phyloP scores from a whole-genome alignment of 2,888 invertebrate species.

The Alcis repandata region DNA sequence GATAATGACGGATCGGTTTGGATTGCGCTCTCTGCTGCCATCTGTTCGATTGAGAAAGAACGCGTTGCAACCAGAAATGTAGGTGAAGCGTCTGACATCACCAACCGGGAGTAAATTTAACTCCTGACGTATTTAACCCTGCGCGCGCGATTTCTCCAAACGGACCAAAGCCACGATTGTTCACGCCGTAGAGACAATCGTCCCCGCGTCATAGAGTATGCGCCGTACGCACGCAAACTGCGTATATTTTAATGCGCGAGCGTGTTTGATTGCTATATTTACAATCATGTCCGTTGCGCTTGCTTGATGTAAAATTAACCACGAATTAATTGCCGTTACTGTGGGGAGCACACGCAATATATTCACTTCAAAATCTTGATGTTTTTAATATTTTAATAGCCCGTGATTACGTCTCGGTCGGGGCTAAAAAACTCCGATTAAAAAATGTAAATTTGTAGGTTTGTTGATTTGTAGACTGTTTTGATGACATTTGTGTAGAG shows the following conservation, averaged over 20 bases:
- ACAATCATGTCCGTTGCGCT: conserved; percentile 45
- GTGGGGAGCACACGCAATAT: conserved; percentile 2
- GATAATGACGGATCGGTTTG: conserved; percentile 50
- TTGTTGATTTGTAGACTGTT: too few species aligned
- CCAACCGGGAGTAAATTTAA: conserved; percentile 82
- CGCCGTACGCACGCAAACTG: conserved; percentile 55
- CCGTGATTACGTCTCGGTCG: background rate
- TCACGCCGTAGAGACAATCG: conserved; percentile 60
- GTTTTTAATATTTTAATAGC: background rate
- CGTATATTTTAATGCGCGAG: conserved; percentile 56
- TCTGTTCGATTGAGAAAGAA: conserved; percentile 75
- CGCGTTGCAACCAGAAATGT: conserved; percentile 75
- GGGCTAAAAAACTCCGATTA: background rate
- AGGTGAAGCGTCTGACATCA: conserved; percentile 86
- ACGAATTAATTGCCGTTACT: conserved; percentile 24
- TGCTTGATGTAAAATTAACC: conserved; percentile 33
- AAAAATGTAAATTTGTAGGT: too few species aligned
- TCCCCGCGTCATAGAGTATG: conserved; percentile 53
- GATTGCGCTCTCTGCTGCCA: conserved; percentile 66
- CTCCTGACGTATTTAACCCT: conserved; percentile 79
- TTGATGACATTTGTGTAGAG: too few species aligned
- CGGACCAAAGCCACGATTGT: conserved; percentile 56
- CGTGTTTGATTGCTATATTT: conserved; percentile 51
- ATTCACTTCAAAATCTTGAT: background rate
- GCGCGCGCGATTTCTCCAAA: conserved; percentile 66